Conservation (phyloP, 2,888 invertebrate genomes). For the Phengaris alcon region DNA sequence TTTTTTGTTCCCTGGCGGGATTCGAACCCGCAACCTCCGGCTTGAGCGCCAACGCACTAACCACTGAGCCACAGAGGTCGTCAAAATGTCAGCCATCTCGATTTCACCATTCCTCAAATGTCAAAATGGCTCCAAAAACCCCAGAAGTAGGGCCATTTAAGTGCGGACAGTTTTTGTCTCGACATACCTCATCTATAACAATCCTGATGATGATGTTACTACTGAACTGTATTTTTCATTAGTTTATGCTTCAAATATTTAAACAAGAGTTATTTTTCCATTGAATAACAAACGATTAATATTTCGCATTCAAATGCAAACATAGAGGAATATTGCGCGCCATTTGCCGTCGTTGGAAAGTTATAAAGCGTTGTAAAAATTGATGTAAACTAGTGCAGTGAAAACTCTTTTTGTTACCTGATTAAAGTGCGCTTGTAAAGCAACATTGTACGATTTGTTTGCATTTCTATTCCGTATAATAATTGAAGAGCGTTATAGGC, state of each 20-base stretch:
- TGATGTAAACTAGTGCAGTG: constrained; percentile 27
- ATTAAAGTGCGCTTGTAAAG: background rate
- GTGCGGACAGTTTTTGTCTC: too few species aligned
- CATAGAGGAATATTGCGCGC: constrained; percentile 21
- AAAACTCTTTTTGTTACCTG: constrained; percentile 11
- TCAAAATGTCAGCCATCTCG: too few species aligned
- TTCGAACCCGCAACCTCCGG: too few species aligned
- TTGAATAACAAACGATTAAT: constrained; percentile 1
- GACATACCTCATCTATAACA: too few species aligned
- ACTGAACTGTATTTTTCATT: background rate
- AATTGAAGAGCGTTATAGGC: background rate
- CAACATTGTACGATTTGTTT: background rate
- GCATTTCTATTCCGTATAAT: background rate
- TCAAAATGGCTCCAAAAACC: too few species aligned
- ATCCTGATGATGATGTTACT: background rate
- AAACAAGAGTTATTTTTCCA: background rate
- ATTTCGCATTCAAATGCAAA: constrained; percentile 15
- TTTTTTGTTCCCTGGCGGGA: too few species aligned
- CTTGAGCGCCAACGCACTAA: too few species aligned
- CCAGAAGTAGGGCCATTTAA: too few species aligned
- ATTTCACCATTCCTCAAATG: too few species aligned
- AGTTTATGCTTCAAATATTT: background rate
- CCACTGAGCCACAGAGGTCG: too few species aligned
- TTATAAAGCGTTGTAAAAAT: constrained; percentile 31
- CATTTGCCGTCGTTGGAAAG: constrained; percentile 30